Conservation (phyloP, 2,888 invertebrate genomes). For the Pyrrhosoma nymphula region DNA sequence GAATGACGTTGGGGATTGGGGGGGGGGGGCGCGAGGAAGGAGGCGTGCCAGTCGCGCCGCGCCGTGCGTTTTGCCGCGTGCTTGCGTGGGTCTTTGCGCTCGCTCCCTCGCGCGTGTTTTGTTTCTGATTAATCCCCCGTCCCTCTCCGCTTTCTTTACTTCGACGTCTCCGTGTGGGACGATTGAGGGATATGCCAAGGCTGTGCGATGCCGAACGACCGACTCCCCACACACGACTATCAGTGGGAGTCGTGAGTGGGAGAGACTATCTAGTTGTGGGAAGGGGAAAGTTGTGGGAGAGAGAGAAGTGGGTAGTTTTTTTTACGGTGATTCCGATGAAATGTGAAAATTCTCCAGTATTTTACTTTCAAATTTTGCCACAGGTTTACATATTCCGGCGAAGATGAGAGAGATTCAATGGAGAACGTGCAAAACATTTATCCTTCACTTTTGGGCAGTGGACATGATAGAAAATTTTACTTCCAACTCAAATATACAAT, state of each 20-base stretch:
- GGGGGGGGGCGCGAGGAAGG: too few relatives aligned
- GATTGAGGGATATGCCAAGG: constrained; percentile 56
- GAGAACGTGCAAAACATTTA: too few relatives aligned
- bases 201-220: neutral
- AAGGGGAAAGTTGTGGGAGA: neutral
- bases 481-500: too few relatives aligned
- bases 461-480: too few relatives aligned
- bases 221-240: neutral
- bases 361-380: too few relatives aligned
- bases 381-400: too few relatives aligned
- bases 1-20: neutral
- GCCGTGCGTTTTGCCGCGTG: neutral
- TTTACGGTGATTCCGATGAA: neutral
- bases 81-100: neutral
- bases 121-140: neutral
- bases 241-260: neutral
- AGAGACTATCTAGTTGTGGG: neutral
- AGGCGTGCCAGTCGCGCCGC: too few relatives aligned
- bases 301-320: neutral
- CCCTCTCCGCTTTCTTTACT: neutral
- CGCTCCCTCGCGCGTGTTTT: neutral
- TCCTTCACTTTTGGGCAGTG: too few relatives aligned
- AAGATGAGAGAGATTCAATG: too few relatives aligned
- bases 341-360: too few relatives aligned
- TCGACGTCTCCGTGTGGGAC: constrained; percentile 19